These are phyloP conservation scores for Hipposideros larvatus DNA, from an alignment of 2,797 vertebrate species.

Conservation along the genomic window DNA sequence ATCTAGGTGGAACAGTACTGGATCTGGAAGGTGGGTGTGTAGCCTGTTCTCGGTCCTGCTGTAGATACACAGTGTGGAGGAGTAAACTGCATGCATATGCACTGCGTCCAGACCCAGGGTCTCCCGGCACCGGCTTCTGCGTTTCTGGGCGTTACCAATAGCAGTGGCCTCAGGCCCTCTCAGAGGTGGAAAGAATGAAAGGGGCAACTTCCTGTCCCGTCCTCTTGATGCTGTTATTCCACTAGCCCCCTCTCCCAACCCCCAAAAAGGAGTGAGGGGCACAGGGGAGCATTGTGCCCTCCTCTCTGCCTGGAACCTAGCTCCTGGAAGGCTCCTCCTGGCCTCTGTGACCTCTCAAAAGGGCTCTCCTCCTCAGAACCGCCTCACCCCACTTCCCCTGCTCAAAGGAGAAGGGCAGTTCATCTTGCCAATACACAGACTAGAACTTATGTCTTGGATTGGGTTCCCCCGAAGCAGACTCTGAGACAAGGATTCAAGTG, in stretches of 20 bases:
- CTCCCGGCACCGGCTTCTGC: background rate
- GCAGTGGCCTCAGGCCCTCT: background rate
- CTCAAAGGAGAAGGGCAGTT: background rate
- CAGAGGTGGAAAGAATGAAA: background rate
- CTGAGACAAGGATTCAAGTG: background rate
- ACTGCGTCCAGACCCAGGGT: background rate
- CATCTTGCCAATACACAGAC: too few relatives aligned
- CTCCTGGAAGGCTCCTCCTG: background rate
- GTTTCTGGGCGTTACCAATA: background rate
- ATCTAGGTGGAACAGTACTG: background rate
- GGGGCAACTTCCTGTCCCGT: background rate
- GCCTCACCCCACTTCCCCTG: background rate
- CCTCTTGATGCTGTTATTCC: background rate
- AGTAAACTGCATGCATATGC: background rate
- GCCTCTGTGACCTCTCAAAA: background rate
- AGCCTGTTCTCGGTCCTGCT: background rate
- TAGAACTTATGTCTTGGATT: background rate
- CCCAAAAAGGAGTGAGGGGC: background rate
- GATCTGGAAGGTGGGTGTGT: background rate
- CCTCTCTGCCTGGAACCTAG: background rate
- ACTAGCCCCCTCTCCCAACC: too few relatives aligned
- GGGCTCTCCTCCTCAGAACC: background rate
- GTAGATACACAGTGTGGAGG: background rate
- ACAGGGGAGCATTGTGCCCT: background rate
- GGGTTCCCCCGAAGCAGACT: background rate